These are phyloP conservation scores for Neria commutata DNA, from an alignment of 2,888 invertebrate genomes.

Conservation along the genomic window DNA sequence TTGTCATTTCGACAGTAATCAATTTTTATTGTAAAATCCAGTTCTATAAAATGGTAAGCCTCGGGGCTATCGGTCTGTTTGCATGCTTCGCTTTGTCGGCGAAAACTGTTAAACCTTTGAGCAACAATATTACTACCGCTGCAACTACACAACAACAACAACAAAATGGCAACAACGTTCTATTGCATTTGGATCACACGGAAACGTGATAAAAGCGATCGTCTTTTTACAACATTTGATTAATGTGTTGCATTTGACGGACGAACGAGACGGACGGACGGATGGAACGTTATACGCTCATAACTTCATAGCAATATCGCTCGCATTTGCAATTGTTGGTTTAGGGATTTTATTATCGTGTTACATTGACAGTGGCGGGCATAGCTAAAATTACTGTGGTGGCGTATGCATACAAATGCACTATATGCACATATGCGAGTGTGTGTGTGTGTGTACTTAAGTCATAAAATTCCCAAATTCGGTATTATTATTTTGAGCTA, in stretches of 20 bases:
- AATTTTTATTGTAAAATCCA: slow-evolving; percentile 36
- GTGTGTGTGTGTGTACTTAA: no score
- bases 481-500: no score
- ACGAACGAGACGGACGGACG: no score
- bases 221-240: neutral
- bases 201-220: slow-evolving; percentile 2
- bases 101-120: slow-evolving; percentile 10
- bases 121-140: slow-evolving; percentile 1
- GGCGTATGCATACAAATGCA: neutral
- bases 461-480: no score
- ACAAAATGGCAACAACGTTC: neutral
- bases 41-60: slow-evolving; percentile 40
- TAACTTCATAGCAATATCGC: no score
- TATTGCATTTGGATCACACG: neutral
- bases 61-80: slow-evolving; percentile 37
- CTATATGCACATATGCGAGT: no score
- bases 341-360: neutral
- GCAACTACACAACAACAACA: slow-evolving; percentile 9
- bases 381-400: neutral
- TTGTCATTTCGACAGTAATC: slow-evolving; percentile 26
- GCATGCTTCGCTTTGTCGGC: slow-evolving; percentile 47
- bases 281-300: neutral
- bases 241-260: slow-evolving; percentile 1
- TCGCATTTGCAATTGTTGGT: neutral
- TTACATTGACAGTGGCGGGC: neutral